Evolutionary conservation across 2,888 invertebrate species (phyloP).

Genomic region (Harpalus rubripes): DNA sequence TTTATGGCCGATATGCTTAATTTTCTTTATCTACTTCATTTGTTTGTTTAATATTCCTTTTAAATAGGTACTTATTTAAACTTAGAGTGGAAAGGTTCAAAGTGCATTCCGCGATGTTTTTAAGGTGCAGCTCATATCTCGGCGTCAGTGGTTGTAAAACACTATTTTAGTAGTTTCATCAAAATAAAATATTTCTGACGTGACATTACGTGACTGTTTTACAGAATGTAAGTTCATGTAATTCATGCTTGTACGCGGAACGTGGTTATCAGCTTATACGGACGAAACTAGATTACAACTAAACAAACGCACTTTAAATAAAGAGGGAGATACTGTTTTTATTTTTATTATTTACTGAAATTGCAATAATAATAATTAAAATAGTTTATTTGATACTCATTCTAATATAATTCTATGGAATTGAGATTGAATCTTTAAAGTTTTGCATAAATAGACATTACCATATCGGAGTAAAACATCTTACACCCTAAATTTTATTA

Average conservation of each 20-base stretch:
- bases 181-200: constrained; percentile 34
- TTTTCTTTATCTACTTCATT: no score
- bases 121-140: constrained; percentile 11
- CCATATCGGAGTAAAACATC: no score
- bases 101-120: no score
- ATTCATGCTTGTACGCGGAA: constrained; percentile 10
- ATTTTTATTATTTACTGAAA: not conserved
- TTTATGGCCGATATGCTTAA: no score
- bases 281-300: not conserved
- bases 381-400: not conserved
- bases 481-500: no score
- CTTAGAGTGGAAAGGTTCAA: no score
- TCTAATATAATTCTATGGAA: no score
- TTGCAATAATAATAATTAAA: not conserved
- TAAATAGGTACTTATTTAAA: no score
- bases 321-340: not conserved
- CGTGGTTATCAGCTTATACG: constrained; percentile 12
- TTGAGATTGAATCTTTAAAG: no score
- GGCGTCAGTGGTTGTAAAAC: constrained; percentile 10
- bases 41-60: no score
- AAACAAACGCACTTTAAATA: not conserved
- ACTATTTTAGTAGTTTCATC: constrained; percentile 38
- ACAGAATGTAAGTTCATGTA: not conserved
- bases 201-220: constrained; percentile 38
- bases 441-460: no score